These are phyloP conservation scores for Idaea biselata DNA, from an alignment of 2,888 invertebrate species.

Conservation along the genomic window DNA sequence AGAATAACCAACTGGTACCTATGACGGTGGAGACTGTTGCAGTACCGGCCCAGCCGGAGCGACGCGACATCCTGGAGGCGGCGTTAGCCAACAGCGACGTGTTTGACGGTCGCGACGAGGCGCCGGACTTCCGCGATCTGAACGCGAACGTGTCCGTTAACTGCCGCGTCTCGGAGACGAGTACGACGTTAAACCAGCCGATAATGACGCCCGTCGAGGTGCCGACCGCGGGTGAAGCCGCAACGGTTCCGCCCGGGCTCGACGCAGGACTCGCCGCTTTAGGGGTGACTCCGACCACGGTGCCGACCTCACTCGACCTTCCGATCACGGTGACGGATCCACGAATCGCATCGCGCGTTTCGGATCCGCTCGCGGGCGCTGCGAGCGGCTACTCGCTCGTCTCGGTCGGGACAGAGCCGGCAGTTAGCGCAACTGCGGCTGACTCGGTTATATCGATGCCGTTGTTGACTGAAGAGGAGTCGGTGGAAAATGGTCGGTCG, in stretches of 20 bases:
- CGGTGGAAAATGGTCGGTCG: constrained; percentile 47
- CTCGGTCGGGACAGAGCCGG: constrained; percentile 66
- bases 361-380: constrained; percentile 59
- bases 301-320: constrained; percentile 86
- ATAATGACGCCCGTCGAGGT: constrained; percentile 91
- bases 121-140: constrained; percentile 82
- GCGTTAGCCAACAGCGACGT: constrained; percentile 88
- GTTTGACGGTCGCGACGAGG: constrained; percentile 78
- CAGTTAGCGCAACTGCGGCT: constrained; percentile 53
- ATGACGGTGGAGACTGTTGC: constrained; percentile 60
- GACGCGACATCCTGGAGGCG: constrained; percentile 87
- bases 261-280: constrained; percentile 81
- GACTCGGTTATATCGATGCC: constrained; percentile 81
- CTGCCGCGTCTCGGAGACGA: constrained; percentile 87
- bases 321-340: constrained; percentile 90
- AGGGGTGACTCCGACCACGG: constrained; percentile 77
- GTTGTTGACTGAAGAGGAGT: constrained; percentile 76
- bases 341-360: constrained; percentile 81
- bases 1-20: constrained; percentile 72
- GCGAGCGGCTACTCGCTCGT: constrained; percentile 47
- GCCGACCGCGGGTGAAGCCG: constrained; percentile 76
- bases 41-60: constrained; percentile 60
- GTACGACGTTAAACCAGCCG: constrained; percentile 86
- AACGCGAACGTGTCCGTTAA: constrained; percentile 78
- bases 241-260: constrained; percentile 56